phyloP scores from a whole-genome alignment of 2,113 vertebrate species.

The Bufo bufo region DNA sequence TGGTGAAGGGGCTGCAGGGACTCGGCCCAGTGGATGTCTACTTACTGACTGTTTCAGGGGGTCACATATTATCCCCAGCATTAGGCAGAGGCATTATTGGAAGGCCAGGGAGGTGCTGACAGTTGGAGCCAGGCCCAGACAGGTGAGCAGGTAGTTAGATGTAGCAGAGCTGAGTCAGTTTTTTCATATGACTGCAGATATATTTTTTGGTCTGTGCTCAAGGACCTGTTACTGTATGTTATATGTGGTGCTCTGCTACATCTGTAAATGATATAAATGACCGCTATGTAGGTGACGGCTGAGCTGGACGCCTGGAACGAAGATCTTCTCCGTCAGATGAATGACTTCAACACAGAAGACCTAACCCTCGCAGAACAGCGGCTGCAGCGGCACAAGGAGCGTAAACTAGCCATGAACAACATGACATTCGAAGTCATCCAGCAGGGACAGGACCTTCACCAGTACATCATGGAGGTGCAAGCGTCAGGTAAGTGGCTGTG shows the following conservation, averaged over 20 bases:
- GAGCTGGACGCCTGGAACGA: slow-evolving; percentile 97
- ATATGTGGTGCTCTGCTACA: not conserved
- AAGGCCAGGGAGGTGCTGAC: too few species aligned
- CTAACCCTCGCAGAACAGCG: slow-evolving; percentile 90
- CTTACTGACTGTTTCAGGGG: too few species aligned
- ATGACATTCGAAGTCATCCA: slow-evolving; percentile 99
- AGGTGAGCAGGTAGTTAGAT: too few species aligned
- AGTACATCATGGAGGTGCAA: slow-evolving; percentile 99
- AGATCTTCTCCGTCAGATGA: slow-evolving; percentile 91
- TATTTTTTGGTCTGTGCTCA: too few species aligned
- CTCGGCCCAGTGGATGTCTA: too few species aligned
- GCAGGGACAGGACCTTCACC: slow-evolving; percentile 96
- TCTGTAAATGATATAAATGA: not conserved
- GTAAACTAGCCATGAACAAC: slow-evolving; percentile 95
- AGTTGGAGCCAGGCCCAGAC: too few species aligned
- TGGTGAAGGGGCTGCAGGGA: too few species aligned
- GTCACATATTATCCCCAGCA: too few species aligned
- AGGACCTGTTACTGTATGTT: too few species aligned
- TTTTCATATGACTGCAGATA: too few species aligned
- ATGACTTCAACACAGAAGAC: slow-evolving; percentile 91
- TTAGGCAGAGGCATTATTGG: too few species aligned
- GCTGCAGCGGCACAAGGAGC: slow-evolving; percentile 89
- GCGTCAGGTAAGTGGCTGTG: slow-evolving; percentile 82
- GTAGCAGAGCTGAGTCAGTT: too few species aligned
- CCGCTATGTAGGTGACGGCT: slow-evolving; percentile 82